phyloP scores from a whole-genome alignment of 1,140 invertebrate species.

The Zaprionus ghesquierei region DNA sequence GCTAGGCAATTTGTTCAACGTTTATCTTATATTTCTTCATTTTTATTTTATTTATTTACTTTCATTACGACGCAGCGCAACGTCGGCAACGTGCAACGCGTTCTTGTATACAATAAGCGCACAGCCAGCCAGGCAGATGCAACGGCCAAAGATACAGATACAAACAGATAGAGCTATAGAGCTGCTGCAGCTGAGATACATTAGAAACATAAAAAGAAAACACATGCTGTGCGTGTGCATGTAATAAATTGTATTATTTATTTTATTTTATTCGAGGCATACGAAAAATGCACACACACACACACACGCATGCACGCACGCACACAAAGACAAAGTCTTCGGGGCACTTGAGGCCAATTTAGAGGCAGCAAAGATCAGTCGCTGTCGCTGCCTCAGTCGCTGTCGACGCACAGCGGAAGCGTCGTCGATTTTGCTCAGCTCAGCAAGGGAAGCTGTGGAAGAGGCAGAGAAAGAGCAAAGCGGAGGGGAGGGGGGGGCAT shows the following conservation, averaged over 20 bases:
- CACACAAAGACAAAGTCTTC: not conserved
- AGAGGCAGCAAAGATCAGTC: constrained; percentile 44
- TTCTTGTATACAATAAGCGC: constrained; percentile 58
- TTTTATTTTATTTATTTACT: constrained; percentile 80
- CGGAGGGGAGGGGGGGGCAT: constrained; percentile 3
- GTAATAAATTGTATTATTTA: constrained; percentile 79
- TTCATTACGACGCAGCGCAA: constrained; percentile 43
- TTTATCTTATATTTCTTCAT: constrained; percentile 64
- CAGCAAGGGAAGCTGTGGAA: constrained; percentile 14
- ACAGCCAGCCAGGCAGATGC: constrained; percentile 56
- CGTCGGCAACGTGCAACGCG: constrained; percentile 24
- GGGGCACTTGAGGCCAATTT: constrained; percentile 56
- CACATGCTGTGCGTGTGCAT: constrained; percentile 49
- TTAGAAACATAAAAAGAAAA: constrained; percentile 30
- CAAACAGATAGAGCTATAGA: not conserved
- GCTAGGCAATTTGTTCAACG: constrained; percentile 13
- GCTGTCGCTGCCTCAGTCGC: constrained; percentile 30
- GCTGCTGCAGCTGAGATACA: not conserved
- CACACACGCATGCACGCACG: not conserved
- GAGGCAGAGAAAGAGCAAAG: not conserved
- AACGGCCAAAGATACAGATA: constrained; percentile 35
- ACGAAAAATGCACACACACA: constrained; percentile 6
- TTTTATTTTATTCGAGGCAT: constrained; percentile 70
- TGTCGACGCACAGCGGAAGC: constrained; percentile 61
- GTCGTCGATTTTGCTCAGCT: constrained; percentile 47